Base-by-base conservation (phyloP, 2,113 vertebrate genomes). In the Carlito syrichta region DNA sequence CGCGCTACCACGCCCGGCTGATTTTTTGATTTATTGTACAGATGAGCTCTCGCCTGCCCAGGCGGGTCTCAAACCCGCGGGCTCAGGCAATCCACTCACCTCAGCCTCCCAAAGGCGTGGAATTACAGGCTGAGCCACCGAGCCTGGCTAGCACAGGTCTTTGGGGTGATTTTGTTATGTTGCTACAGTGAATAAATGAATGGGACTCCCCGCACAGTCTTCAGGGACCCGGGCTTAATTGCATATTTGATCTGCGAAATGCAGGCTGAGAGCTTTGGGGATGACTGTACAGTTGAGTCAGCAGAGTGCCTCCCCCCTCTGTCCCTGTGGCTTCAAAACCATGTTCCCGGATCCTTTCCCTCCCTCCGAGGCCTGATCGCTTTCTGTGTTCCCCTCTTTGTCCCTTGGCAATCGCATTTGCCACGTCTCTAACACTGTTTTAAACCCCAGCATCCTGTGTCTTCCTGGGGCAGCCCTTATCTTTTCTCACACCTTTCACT, bases 401-500 rank as follows among this genome's bases (percentile, higher is more conserved):
- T 73, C 63, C 63, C 27, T 35, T 38, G 88, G 69, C 81, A 50
- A 74, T 79, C 95, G 50, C 2, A 6, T 50, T 73, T 74, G 68
- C 22, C 1, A 79, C 0, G 9, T 83, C 78, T 74, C 87, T 63
- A 56, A 63, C 66, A 43, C 76, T 35, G 58, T 71, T 76, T 91
- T 56, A 69, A 84, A 58, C 40, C 81, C 52, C 19, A 14, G 89
- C 35, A 27, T 71, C 62, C 48, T 1, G 5, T 20, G 66, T 60
- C 32, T 35, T 76, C 76, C 71, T 35, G 19, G 0, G 17, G 79
- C 32, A 45, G 32, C 45, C 19, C 60, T 97, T 94, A 95, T 88
- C 97, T 90, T 63, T 32, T 19, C 62, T 48, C 63, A 87, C 90
- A 92, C 84, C 84, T 96, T 95, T 84, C 11, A 1, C 66, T 3